Percentiles rank a stretch among this genome's conserved stretches.
These are phyloP conservation scores for Sinocyclocheilus rhinocerous DNA, from an alignment of 2,113 vertebrate species.

Conservation along the genomic window DNA sequence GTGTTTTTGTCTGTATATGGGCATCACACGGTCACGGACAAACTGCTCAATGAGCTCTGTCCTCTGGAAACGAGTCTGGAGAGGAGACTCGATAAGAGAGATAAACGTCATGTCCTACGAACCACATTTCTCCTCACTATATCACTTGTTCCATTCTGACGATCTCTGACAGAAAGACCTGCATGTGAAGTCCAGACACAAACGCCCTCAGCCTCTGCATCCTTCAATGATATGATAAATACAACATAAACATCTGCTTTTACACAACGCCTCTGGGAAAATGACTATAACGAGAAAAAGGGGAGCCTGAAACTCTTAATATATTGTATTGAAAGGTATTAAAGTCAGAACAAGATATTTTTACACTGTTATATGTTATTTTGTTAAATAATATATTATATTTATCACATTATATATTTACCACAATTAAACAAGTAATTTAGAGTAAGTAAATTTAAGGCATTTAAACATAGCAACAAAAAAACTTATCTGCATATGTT, in stretches of 20 bases:
- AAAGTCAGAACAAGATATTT: too few species aligned
- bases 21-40: neutral
- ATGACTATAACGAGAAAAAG: neutral
- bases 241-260: neutral
- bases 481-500: too few species aligned
- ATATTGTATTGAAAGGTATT: too few species aligned
- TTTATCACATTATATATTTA: neutral
- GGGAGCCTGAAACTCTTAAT: neutral
- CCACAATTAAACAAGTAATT: neutral
- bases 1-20: neutral
- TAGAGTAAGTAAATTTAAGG: too few species aligned
- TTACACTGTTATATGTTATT: too few species aligned
- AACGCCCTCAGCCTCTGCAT: neutral
- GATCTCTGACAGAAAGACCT: neutral
- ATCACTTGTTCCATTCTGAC: neutral
- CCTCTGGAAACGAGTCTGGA: slow-evolving; percentile 2
- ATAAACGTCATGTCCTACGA: neutral
- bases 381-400: neutral
- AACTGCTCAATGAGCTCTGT: neutral
- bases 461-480: too few species aligned
- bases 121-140: neutral
- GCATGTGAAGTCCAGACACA: neutral
- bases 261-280: neutral
- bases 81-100: slow-evolving; percentile 14
- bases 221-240: slow-evolving; percentile 12